phyloP scores from a whole-genome alignment of 2,797 vertebrate genomes.

The Chaenodraco wilsoni region DNA sequence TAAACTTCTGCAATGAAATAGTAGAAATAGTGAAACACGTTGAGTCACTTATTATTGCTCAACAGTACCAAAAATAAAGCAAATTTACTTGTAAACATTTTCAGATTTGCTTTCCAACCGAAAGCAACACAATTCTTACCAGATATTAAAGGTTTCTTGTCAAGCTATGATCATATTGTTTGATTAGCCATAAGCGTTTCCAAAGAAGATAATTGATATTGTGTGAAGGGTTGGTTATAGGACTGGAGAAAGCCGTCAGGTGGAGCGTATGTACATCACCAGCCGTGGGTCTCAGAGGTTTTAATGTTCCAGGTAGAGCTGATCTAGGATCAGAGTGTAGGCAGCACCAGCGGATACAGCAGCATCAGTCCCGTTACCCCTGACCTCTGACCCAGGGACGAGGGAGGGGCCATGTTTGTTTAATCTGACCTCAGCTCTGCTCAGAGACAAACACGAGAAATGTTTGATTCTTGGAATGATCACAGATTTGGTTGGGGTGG shows the following conservation, averaged over 20 bases:
- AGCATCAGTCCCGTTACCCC: slow-evolving; percentile 53
- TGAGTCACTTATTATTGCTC: not conserved
- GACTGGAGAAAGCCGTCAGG: slow-evolving; percentile 39
- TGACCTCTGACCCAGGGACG: slow-evolving; percentile 38
- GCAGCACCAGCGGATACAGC: slow-evolving; percentile 62
- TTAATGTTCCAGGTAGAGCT: slow-evolving; percentile 51
- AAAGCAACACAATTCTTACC: not conserved
- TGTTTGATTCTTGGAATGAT: slow-evolving; percentile 14
- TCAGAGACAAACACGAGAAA: slow-evolving; percentile 1
- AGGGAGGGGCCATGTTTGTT: slow-evolving; percentile 24
- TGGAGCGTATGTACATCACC: slow-evolving; percentile 67
- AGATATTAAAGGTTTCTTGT: not conserved
- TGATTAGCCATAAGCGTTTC: slow-evolving; percentile 11
- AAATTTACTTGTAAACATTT: not conserved
- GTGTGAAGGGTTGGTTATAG: slow-evolving; percentile 22
- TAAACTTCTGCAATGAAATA: slow-evolving; percentile 41
- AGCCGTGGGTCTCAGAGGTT: slow-evolving; percentile 68
- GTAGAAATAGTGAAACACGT: slow-evolving; percentile 16
- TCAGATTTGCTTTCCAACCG: not conserved
- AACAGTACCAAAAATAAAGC: slow-evolving; percentile 13
- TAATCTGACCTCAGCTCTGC: slow-evolving; percentile 16
- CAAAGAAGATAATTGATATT: slow-evolving; percentile 21
- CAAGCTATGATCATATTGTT: not conserved
- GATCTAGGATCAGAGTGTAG: slow-evolving; percentile 62
- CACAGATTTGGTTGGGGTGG: slow-evolving; percentile 43